Percentiles rank a stretch among this genome's conserved stretches.
phyloP scores from a whole-genome alignment of 1,140 invertebrate species.

The Tribolium castaneum region DNA sequence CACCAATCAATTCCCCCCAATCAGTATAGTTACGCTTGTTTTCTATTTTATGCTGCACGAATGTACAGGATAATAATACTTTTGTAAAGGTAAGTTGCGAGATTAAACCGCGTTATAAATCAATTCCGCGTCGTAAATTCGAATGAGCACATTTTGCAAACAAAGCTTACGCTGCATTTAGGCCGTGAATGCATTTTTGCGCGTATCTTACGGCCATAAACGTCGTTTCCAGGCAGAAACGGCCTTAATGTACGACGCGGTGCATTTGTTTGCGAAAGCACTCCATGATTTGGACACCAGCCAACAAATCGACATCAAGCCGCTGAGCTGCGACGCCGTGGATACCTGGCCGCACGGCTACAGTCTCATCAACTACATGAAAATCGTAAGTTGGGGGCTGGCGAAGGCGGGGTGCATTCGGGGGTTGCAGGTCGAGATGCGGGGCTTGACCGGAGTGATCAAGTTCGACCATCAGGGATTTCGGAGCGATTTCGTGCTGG shows the following conservation, averaged over 20 bases:
- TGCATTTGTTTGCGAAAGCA: slow-evolving; percentile 93
- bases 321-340: slow-evolving; percentile 88
- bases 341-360: slow-evolving; percentile 95
- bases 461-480: slow-evolving; percentile 96
- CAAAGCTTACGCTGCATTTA: not conserved
- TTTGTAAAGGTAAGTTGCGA: slow-evolving; percentile 73
- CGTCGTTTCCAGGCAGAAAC: slow-evolving; percentile 84
- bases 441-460: slow-evolving; percentile 91
- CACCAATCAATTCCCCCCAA: not conserved
- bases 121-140: slow-evolving; percentile 1
- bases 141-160: not conserved
- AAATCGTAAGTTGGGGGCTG: slow-evolving; percentile 79
- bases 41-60: slow-evolving; percentile 43
- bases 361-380: slow-evolving; percentile 97
- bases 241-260: slow-evolving; percentile 95
- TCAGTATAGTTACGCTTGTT: slow-evolving; percentile 35
- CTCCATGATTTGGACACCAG: slow-evolving; percentile 90
- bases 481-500: slow-evolving; percentile 89
- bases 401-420: not conserved
- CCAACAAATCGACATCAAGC: slow-evolving; percentile 88
- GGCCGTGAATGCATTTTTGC: not conserved
- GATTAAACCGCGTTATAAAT: slow-evolving; percentile 20
- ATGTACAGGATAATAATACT: slow-evolving; percentile 73
- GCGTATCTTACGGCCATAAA: slow-evolving; percentile 9
- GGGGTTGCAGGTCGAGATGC: slow-evolving; percentile 84